Evolutionary conservation across 2,797 vertebrate genomes (phyloP).

Genomic region (Scolopax bukidnonensis): DNA sequence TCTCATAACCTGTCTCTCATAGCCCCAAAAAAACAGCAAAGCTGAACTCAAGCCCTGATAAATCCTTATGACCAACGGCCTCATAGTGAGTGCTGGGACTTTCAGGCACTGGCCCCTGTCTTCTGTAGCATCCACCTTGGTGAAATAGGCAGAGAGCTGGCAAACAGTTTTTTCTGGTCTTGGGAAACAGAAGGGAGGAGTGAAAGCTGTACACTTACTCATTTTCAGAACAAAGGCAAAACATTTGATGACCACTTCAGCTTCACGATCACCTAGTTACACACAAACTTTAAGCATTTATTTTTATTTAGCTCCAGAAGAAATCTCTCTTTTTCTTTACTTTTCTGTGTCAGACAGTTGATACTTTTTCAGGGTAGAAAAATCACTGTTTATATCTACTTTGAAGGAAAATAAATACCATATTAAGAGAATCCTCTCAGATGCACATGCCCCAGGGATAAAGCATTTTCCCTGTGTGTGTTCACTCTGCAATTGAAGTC

Average conservation of each 20-base stretch:
- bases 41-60: neutral
- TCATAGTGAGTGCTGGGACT: neutral
- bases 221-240: neutral
- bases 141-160: neutral
- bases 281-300: neutral
- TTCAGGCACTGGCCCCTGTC: neutral
- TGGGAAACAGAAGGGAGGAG: neutral
- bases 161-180: neutral
- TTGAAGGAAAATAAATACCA: neutral
- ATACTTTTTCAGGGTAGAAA: neutral
- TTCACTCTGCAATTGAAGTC: neutral
- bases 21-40: neutral
- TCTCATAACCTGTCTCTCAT: neutral
- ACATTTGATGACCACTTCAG: rapidly evolving
- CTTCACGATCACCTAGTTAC: neutral
- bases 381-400: neutral
- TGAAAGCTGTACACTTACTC: neutral
- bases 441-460: rapidly evolving
- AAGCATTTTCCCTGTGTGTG: neutral
- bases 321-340: neutral
- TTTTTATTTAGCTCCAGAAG: neutral
- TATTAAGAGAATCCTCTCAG: neutral
- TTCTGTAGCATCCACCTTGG: neutral
- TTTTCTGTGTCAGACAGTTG: neutral
- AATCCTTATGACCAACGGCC: neutral